phyloP scores from a whole-genome alignment of 2,797 vertebrate genomes.

The Paedocypris micromegethes region DNA sequence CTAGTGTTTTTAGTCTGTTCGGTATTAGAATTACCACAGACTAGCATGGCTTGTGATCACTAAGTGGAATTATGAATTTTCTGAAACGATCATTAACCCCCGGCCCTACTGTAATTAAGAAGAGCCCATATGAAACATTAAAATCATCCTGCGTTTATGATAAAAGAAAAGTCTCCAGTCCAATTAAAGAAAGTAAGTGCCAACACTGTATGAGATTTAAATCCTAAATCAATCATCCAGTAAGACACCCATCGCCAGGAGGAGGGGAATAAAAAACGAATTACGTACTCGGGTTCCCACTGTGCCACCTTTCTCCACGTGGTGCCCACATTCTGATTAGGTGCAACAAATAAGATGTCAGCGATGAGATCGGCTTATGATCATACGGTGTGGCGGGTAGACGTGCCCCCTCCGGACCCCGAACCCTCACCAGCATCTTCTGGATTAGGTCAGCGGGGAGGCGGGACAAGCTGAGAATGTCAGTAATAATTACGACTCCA shows the following conservation, averaged over 20 bases:
- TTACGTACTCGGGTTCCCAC: neutral
- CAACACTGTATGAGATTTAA: neutral
- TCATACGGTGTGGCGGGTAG: slow-evolving; percentile 24
- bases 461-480: slow-evolving; percentile 53
- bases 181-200: too few relatives aligned
- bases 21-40: too few relatives aligned
- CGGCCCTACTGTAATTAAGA: too few relatives aligned
- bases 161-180: too few relatives aligned
- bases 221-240: slow-evolving; percentile 22
- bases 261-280: slow-evolving; percentile 12
- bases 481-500: slow-evolving; percentile 60
- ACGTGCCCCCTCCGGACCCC: slow-evolving; percentile 4
- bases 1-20: too few relatives aligned
- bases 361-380: slow-evolving; percentile 3
- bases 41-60: too few relatives aligned
- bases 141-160: too few relatives aligned
- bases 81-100: too few relatives aligned
- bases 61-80: too few relatives aligned
- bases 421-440: neutral
- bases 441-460: slow-evolving; percentile 44
- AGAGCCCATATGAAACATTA: too few relatives aligned
- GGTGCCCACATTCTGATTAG: slow-evolving; percentile 29
- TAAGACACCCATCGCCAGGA: slow-evolving; percentile 16
- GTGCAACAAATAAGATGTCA: slow-evolving; percentile 42
- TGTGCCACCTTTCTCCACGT: slow-evolving; percentile 6